Conservation (phyloP, 2,797 vertebrate species). For the Neosalanx taihuensis region DNA sequence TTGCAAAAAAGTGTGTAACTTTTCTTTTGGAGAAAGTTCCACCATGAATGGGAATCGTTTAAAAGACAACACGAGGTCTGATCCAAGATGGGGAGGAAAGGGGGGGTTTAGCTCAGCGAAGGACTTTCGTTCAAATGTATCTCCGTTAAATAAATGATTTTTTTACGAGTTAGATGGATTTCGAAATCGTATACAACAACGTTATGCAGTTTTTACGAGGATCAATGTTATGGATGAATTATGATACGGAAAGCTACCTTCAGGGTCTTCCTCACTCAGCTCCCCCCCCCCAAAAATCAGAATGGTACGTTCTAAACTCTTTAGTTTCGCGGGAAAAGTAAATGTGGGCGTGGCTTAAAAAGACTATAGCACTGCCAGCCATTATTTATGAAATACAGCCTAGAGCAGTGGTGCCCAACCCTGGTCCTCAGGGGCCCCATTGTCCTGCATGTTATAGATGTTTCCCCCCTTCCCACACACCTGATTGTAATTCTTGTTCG, state of each 20-base stretch:
- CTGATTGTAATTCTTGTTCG: too few species aligned
- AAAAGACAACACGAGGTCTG: slow-evolving; percentile 54
- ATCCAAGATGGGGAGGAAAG: not conserved
- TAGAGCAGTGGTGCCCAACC: too few species aligned
- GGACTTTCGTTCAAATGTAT: accelerated
- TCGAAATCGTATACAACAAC: accelerated
- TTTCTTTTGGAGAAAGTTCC: slow-evolving; percentile 22
- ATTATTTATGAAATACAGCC: too few species aligned
- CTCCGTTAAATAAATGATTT: accelerated
- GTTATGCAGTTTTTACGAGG: not conserved
- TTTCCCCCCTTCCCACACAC: too few species aligned
- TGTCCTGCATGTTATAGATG: too few species aligned
- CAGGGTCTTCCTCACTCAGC: not conserved
- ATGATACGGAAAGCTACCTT: not conserved
- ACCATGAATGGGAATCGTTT: slow-evolving; percentile 46
- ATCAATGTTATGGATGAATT: not conserved
- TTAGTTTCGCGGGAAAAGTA: slow-evolving; percentile 66
- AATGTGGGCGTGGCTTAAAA: slow-evolving; percentile 40
- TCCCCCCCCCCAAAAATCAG: accelerated
- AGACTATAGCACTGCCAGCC: too few species aligned
- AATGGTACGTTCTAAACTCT: slow-evolving; percentile 50
- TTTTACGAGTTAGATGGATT: accelerated
- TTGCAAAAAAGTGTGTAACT: slow-evolving; percentile 19
- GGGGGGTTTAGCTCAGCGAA: not conserved
- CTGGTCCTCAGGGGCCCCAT: too few species aligned